phyloP scores from a whole-genome alignment of 2,113 vertebrate species.

The Urocynchramus pylzowi region DNA sequence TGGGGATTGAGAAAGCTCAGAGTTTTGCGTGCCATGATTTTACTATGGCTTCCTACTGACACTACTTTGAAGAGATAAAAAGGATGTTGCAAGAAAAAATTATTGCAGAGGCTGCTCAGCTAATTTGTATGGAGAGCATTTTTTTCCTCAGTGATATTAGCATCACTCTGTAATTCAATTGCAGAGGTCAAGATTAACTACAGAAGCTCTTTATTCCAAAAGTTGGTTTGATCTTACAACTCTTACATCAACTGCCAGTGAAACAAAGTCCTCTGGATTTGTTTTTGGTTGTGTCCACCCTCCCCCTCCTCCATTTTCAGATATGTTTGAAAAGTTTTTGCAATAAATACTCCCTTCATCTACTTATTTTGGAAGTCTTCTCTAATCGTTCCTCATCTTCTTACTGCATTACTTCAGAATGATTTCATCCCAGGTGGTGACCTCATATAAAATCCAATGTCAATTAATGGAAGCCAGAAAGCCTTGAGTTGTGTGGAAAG shows the following conservation, averaged over 20 bases:
- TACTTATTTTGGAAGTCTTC: slow-evolving; percentile 22
- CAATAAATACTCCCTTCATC: slow-evolving; percentile 18
- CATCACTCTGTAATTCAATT: neutral
- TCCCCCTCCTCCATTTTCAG: neutral
- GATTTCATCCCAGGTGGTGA: slow-evolving; percentile 65
- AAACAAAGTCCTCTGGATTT: slow-evolving; percentile 16
- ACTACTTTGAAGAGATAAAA: slow-evolving; percentile 24
- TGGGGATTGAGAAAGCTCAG: neutral
- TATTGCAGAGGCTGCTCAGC: neutral
- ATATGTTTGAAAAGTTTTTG: neutral
- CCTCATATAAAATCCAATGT: slow-evolving; percentile 41
- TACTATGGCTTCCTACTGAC: slow-evolving; percentile 6
- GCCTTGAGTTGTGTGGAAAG: slow-evolving; percentile 3
- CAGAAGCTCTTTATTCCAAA: neutral
- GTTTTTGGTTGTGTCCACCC: neutral
- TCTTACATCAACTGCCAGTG: slow-evolving; percentile 25
- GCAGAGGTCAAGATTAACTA: neutral
- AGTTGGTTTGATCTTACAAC: neutral
- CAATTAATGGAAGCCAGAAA: slow-evolving; percentile 57
- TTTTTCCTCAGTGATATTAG: neutral
- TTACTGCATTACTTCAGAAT: slow-evolving; percentile 57
- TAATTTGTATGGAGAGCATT: neutral
- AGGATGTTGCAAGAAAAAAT: slow-evolving; percentile 33
- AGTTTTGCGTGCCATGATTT: slow-evolving; percentile 1
- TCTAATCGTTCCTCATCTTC: slow-evolving; percentile 30